Base-by-base conservation (phyloP, 2,888 invertebrate genomes). In the Hipparchia sbordonii region DNA sequence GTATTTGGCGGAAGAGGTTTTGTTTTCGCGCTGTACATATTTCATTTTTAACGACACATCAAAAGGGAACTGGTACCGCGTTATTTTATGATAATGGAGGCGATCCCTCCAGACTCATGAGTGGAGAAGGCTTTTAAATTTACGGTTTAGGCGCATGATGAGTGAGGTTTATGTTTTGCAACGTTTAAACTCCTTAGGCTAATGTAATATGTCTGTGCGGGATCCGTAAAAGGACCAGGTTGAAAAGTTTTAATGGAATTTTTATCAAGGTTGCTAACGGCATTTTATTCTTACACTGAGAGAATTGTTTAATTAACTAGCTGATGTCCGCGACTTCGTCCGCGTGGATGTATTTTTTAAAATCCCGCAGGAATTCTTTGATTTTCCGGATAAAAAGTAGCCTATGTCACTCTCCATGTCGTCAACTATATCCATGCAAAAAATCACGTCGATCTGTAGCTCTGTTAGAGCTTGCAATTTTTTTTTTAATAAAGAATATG, bases 71-170 rank as follows among this genome's bases (percentile, higher is more conserved):
- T 91, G 91, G 89, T 90, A 92, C 87, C 86, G 84, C 84, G 89
- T 90, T 88, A 92, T 90, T 92, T 92, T 92, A 92, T 92, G 92
- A 89, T 92, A 92, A 92, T 92, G 91, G 91, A 85, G 85, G 87
- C 85, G 84, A 83, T 82, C 81, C 84, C 85, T 82, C 82, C 84
- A 86, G 85, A 84, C 87, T 82, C 83, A 82, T 84, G 82, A 86
- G 86, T 87, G 86, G 85, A 82, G 86, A 84, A 91, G 87, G 88
- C 92, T 91, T 90, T 92, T 90, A 91, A 91, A 92, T 91, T 92
- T 92, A 92, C 86, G 89, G 85, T 84, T 84, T 82, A 80, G 84
- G 82, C 83, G 84, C 79, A 82, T 88, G 90, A 89, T 88, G 90
- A 88, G 86, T 77, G 84, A 86, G 85, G 83, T 91, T 91, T 91